These are phyloP conservation scores for Lagenorhynchus albirostris DNA, from an alignment of 2,113 vertebrate genomes.

Conservation along the genomic window DNA sequence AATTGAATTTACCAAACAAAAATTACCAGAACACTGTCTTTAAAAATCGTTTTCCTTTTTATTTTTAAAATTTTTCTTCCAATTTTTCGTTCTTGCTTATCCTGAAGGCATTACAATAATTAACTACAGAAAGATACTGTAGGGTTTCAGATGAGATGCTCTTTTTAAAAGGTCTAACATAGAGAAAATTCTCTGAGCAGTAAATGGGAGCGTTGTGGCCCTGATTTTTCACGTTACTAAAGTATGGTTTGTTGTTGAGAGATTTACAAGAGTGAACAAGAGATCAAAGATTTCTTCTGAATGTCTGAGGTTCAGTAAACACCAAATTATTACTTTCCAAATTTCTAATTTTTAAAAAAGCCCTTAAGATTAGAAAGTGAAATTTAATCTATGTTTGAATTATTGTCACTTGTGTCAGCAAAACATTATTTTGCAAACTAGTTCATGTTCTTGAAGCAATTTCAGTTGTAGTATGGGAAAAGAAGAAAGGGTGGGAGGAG, in stretches of 20 bases:
- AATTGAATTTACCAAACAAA: not conserved
- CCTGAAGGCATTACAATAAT: not conserved
- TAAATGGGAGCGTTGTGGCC: not conserved
- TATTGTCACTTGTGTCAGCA: slow-evolving; percentile 44
- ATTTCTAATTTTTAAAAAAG: slow-evolving; percentile 24
- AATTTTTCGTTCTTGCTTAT: not conserved
- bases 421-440: slow-evolving; percentile 40
- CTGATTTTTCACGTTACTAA: not conserved
- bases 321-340: slow-evolving; percentile 37
- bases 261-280: slow-evolving; percentile 33
- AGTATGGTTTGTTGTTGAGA: slow-evolving; percentile 25
- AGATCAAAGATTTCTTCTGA: slow-evolving; percentile 32
- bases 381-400: slow-evolving; percentile 42
- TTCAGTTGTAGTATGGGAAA: not conserved
- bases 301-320: slow-evolving; percentile 19
- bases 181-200: not conserved
- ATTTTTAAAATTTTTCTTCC: not conserved
- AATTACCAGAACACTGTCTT: not conserved
- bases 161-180: not conserved
- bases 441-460: not conserved
- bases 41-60: not conserved
- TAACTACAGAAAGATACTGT: not conserved
- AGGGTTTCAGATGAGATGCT: not conserved
- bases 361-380: not conserved
- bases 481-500: not conserved